These are phyloP conservation scores for Mus caroli DNA, from an alignment of 2,797 vertebrate species.

Conservation along the genomic window DNA sequence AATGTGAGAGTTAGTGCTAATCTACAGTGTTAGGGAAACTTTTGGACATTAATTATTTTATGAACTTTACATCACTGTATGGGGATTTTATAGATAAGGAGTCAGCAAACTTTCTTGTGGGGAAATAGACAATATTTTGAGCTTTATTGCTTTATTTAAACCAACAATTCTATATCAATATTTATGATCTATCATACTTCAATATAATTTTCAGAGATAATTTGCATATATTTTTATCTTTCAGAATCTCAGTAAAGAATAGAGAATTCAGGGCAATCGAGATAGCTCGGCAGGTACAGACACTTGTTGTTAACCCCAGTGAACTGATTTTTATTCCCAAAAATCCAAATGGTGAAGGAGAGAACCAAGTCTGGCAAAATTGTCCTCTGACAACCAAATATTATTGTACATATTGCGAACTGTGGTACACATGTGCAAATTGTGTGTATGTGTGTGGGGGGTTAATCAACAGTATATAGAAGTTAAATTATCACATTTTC, in stretches of 20 bases:
- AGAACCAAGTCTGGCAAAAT: neutral
- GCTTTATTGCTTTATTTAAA: neutral
- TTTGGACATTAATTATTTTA: conserved; percentile 41
- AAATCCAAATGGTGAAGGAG: neutral
- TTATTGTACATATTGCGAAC: too few relatives aligned
- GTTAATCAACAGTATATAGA: neutral
- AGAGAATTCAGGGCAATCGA: neutral
- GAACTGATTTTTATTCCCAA: neutral
- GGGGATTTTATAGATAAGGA: neutral
- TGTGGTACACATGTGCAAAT: neutral
- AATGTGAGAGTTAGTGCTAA: neutral
- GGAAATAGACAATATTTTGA: neutral
- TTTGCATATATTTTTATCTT: neutral
- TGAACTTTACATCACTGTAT: neutral
- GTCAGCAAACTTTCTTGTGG: neutral
- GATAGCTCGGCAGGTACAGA: too few relatives aligned
- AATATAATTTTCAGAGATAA: conserved; percentile 13
- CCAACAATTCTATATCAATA: neutral
- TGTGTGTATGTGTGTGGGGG: too few relatives aligned
- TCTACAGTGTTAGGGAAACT: neutral
- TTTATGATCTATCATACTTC: neutral
- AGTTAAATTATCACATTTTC: neutral
- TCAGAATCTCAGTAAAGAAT: neutral
- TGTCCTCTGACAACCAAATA: neutral
- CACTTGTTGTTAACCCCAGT: too few relatives aligned